Evolutionary conservation across 1,140 invertebrate genomes (phyloP), one percentile per base, ranked within the genome.

Genomic region (Druon quercuslanigerum): DNA sequence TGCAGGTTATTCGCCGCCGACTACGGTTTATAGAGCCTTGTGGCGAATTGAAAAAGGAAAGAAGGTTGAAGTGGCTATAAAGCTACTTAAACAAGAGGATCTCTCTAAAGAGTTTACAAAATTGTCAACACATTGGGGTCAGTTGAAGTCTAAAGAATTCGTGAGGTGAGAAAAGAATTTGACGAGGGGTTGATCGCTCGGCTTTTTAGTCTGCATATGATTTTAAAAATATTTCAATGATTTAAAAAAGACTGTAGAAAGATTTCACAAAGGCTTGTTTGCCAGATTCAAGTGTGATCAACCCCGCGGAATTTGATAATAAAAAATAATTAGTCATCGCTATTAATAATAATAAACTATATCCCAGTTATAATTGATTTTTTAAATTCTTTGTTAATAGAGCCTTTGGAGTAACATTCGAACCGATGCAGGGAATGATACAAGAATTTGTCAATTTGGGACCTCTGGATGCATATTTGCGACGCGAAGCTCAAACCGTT

Each of bases 401-500:
- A 77, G 87, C 97, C 16, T 95, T 95, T 86, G 97, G 96, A 1
- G 91, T 97, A 20, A 96, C 95, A 1, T 90, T 97, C 17, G 92
- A 93, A 74, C 94, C 93, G 73, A 93, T 95, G 3, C 93, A 96
- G n/a, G 94, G 96, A 14, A 93, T 98, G 91, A 93, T 98, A 13
- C 91, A 96, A 80, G 97, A 98, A 90, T 95, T 95, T 87, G 92
- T 97, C 50, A 94, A 94, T 50, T 92, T 94, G 20, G 97, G 96
- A 60, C 94, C 95, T 1, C 91, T 98, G 2, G 95, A 97, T 86
- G 88, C 91, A 72, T 98, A 96, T 89, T 91, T 97, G 51, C 79
- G 89, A 60, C 83, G 82, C 50, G 92, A 91, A 86, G 78, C 85
- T 50, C 77, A 85, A 25, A 82, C 88, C 16, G 88, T 97, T 1